phyloP scores from a whole-genome alignment of 2,888 invertebrate species.

The Laothoe populi region DNA sequence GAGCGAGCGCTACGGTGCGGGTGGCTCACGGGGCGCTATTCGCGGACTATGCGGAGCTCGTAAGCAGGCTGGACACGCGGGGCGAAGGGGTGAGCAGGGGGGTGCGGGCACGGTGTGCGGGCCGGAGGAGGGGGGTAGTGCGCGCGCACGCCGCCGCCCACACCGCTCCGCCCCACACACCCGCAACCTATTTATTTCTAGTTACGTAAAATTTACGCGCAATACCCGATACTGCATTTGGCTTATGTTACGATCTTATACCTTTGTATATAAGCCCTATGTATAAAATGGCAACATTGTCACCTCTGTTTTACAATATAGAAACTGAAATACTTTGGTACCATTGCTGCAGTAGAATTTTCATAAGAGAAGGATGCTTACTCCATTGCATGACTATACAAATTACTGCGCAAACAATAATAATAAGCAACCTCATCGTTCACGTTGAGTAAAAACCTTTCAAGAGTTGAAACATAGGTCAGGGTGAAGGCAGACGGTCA shows the following conservation, averaged over 20 bases:
- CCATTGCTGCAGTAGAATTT: neutral
- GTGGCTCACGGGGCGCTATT: conserved; percentile 78
- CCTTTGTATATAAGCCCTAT: conserved; percentile 47
- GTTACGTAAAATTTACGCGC: conserved; percentile 85
- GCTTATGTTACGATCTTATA: conserved; percentile 66
- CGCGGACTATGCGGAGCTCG: conserved; percentile 71
- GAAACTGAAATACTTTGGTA: neutral
- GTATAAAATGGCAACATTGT: conserved; percentile 43
- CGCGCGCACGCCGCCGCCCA: conserved; percentile 78
- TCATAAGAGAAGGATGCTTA: neutral
- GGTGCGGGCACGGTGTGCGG: conserved; percentile 40
- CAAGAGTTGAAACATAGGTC: conserved; percentile 20
- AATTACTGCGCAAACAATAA: neutral
- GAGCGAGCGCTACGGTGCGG: conserved; percentile 61
- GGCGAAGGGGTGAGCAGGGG: conserved; percentile 50
- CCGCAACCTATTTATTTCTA: conserved; percentile 85
- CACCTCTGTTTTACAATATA: conserved; percentile 32
- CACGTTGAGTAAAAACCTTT: neutral
- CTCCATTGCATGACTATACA: neutral
- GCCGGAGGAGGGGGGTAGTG: conserved; percentile 50
- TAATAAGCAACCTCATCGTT: neutral
- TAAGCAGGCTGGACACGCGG: conserved; percentile 44
- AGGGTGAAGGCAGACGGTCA: conserved; percentile 58
- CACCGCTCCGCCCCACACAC: conserved; percentile 81
- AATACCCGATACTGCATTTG: conserved; percentile 82